phyloP scores from a whole-genome alignment of 2,797 vertebrate species.

The Neosilurus hyrtlii region DNA sequence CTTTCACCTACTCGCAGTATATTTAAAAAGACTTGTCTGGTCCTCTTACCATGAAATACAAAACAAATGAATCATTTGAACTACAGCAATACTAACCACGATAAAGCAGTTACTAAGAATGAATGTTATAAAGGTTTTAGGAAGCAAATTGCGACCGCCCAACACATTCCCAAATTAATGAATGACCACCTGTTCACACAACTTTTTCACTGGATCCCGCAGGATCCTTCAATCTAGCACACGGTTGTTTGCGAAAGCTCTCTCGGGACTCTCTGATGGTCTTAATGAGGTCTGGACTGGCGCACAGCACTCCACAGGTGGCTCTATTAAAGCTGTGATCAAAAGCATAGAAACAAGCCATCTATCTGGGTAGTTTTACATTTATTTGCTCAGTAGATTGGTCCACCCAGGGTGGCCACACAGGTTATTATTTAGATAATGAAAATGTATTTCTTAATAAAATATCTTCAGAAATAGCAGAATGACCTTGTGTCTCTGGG shows the following conservation, averaged over 20 bases:
- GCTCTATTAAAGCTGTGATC: slow-evolving; percentile 5
- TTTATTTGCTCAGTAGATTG: background rate
- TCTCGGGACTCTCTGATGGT: background rate
- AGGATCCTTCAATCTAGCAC: slow-evolving; percentile 7
- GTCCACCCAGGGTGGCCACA: background rate
- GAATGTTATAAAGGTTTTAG: background rate
- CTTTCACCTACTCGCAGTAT: background rate
- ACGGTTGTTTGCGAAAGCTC: background rate
- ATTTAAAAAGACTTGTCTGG: background rate
- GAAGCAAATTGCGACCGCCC: background rate
- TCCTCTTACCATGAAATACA: background rate
- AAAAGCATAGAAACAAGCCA: background rate
- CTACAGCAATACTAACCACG: background rate
- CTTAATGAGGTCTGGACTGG: slow-evolving; percentile 18
- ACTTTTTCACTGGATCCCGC: background rate
- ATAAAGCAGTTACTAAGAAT: slow-evolving; percentile 4
- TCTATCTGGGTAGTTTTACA: background rate
- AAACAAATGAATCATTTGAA: background rate
- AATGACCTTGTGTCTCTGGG: background rate
- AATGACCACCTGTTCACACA: background rate
- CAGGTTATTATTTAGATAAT: background rate
- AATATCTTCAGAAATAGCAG: background rate
- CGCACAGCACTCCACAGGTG: slow-evolving; percentile 22
- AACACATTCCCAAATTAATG: background rate
- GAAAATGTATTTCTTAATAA: background rate